Base-by-base conservation (phyloP, 2,888 invertebrate species). In the Acholoe squamosa region DNA sequence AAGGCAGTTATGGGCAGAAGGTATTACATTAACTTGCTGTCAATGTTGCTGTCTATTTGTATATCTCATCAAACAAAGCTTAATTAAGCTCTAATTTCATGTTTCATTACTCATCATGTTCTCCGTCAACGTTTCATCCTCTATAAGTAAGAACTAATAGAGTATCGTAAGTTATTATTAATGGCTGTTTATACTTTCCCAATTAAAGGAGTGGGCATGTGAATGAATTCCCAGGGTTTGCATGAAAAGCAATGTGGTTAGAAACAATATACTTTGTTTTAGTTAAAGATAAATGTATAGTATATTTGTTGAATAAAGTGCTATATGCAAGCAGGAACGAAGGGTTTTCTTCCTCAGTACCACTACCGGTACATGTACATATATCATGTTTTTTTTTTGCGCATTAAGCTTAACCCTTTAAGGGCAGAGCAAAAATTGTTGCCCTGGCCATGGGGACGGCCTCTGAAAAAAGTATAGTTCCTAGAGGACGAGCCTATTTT, bases 281-380 rank as follows among this genome's bases (percentile, higher is more conserved):
- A 54, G 25, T 86, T 56, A 86, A 34, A 31, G 54, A 86, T 56
- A 28, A 52, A 86, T 86, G 80, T 80, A 80, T 80, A 80, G 80
- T 80, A 80, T 80, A 80, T 80, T 80, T 80, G 80, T 80, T 80
- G 80, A 80, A 80, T 80, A 80, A 80, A 80, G 80, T 80, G 80
- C 80, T 80, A 80, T 34, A 33, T 80, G 80, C 80, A 80, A 80
- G 80, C 80, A 80, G 43, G 19, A 43, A 34, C 25, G 3, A 28
- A 1, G 43, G 43, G 43, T 3, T 43, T 43, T 43, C 43, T 43
- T 43, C 10, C 3, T 43, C 10, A 10, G 43, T 43, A 43, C n/a
- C n/a, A n/a, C n/a, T n/a, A n/a, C n/a, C n/a, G n/a, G n/a, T n/a
- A n/a, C n/a, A n/a, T n/a, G n/a, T n/a, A n/a, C n/a, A n/a, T n/a